Evolutionary conservation across 2,797 vertebrate genomes (phyloP).

Genomic region (Alcedo quadribrachys): DNA sequence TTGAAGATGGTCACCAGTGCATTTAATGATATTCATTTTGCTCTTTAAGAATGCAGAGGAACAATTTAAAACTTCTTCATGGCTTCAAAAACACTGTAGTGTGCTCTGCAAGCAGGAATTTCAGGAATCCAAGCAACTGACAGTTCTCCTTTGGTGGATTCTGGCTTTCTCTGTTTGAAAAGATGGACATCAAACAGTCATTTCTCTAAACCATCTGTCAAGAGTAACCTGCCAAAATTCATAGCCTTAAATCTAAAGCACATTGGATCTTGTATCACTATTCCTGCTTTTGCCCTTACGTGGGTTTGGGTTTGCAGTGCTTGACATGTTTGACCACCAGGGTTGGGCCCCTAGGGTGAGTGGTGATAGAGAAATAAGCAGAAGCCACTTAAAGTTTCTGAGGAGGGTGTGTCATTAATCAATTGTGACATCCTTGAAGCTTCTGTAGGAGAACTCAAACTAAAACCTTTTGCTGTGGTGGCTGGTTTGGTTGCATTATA

Average conservation of each 20-base stretch:
- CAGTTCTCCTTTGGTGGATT: neutral
- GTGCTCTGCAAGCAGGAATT: neutral
- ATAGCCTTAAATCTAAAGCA: neutral
- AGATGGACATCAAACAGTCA: neutral
- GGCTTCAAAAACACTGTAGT: neutral
- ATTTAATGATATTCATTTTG: neutral
- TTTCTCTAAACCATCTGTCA: neutral
- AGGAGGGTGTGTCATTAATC: neutral
- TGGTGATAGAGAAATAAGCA: neutral
- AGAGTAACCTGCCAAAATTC: neutral
- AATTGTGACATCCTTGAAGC: neutral
- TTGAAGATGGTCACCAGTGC: neutral
- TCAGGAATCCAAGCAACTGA: neutral
- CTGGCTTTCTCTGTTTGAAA: neutral
- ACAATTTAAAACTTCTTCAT: neutral
- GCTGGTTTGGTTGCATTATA: neutral
- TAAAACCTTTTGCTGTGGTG: neutral
- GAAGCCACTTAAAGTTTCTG: neutral
- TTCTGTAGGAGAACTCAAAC: neutral
- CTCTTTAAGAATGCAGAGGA: neutral
- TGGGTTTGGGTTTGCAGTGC: neutral
- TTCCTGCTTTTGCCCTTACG: neutral
- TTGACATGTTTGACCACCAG: neutral
- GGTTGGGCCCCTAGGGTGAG: fast-evolving
- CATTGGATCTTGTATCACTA: neutral